Percentiles rank a stretch among this genome's conserved stretches.
These are phyloP conservation scores for Myanophis thanlyinensis DNA, from an alignment of 2,113 vertebrate genomes.

Conservation along the genomic window DNA sequence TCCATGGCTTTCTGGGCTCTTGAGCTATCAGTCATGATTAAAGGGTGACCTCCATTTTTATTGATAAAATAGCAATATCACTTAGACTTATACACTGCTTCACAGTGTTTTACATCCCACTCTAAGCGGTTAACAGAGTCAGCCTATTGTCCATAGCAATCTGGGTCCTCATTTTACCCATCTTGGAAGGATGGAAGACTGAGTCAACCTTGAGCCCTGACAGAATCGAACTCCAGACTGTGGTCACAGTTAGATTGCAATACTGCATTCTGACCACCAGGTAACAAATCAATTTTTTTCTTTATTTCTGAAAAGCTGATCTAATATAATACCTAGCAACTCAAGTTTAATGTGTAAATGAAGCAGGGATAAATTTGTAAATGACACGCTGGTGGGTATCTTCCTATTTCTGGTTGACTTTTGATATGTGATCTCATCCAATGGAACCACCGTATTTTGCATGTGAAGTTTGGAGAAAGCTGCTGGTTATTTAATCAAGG, in stretches of 20 bases:
- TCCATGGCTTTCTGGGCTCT: not conserved
- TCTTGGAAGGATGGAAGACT: too few species aligned
- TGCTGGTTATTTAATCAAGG: slow-evolving; percentile 4
- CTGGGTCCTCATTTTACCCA: too few species aligned
- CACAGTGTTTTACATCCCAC: too few species aligned
- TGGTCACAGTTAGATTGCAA: too few species aligned
- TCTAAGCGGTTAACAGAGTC: too few species aligned
- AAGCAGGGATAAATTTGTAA: not conserved
- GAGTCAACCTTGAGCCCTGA: too few species aligned
- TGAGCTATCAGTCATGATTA: not conserved
- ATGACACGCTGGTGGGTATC: not conserved
- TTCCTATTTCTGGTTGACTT: slow-evolving; percentile 20
- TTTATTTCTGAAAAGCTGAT: not conserved
- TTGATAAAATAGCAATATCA: not conserved
- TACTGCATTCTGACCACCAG: too few species aligned
- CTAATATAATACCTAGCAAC: not conserved
- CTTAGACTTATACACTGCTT: too few species aligned
- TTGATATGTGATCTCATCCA: not conserved
- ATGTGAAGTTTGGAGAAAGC: slow-evolving; percentile 14
- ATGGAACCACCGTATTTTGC: not conserved
- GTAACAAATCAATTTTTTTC: not conserved
- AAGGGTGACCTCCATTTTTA: not conserved
- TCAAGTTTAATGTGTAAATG: not conserved
- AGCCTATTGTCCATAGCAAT: too few species aligned
- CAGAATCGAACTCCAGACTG: too few species aligned